A percentile compares a stretch with the other conserved stretches of the same genome.
These are phyloP conservation scores for Furcifer pardalis DNA, from an alignment of 2,797 vertebrate genomes.

Conservation along the genomic window DNA sequence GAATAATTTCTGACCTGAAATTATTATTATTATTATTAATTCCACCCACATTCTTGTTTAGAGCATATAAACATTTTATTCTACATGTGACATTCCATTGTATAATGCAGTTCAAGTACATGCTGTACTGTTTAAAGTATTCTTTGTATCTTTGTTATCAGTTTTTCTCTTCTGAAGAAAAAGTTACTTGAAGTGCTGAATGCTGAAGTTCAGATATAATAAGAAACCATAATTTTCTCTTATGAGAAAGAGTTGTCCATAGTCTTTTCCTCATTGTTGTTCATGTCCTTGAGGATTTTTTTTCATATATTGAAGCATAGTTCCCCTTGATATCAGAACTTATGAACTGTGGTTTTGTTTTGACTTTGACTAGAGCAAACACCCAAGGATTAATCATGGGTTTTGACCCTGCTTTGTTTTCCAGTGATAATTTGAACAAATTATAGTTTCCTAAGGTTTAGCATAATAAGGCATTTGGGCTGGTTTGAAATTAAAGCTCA, in stretches of 20 bases:
- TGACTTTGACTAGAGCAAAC: neutral
- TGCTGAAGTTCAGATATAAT: neutral
- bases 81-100: conserved; percentile 53
- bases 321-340: neutral
- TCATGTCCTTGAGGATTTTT: neutral
- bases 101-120: neutral
- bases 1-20: too few relatives aligned
- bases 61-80: conserved; percentile 52
- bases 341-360: neutral
- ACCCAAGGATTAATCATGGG: neutral
- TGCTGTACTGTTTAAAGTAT: neutral
- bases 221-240: neutral
- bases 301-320: neutral
- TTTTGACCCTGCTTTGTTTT: neutral
- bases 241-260: neutral
- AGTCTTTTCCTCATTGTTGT: neutral
- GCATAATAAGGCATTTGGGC: neutral
- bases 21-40: conserved; percentile 33
- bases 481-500: neutral
- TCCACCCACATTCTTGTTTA: conserved; percentile 51
- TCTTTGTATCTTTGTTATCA: neutral
- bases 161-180: neutral
- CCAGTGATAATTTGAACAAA: neutral
- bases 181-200: neutral
- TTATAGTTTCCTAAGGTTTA: neutral